Base-by-base conservation (phyloP, 1,140 invertebrate species). In the Eupristina koningsbergeri region DNA sequence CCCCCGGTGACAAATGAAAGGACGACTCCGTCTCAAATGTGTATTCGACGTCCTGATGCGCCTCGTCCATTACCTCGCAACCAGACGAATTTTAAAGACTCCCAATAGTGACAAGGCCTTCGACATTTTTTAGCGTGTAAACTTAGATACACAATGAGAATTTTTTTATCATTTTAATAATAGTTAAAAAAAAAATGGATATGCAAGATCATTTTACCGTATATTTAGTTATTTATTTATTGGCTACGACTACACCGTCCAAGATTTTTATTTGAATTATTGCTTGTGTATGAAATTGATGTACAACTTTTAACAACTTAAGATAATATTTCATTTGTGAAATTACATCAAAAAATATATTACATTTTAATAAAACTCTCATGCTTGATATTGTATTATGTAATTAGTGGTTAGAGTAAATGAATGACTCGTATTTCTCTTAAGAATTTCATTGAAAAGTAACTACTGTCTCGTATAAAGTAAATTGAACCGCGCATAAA, bases 1-100 rank as follows among this genome's bases (percentile, higher is more conserved):
- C 0, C 80, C 26, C 58, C 83, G 86, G 85, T 90, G 89, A 90
- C 86, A 90, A 89, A 89, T 88, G 89, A 89, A 86, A 74, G 83
- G 85, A 77, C 45, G 79, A 80, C 87, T 58, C 26, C 9, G 53
- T 17, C n/a, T n/a, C n/a, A n/a, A 50, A 17, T 8, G 17, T 17
- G 15, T 67, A 86, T 87, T 85, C 61, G 26, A 47, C 26, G 26
- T 47, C 74, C 84, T 34, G 86, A 87, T 88, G 84, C 85, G 80
- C 85, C 74, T 81, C 83, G 85, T 87, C 86, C 86, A 88, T 89
- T 88, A 89, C 86, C 86, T 88, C 83, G 85, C 84, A 85, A 84
- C 84, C 85, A 80, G 64, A 81, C 50, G 53, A 3, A 22, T 22
- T 1, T 58, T 19, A 58, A 58, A 50, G 3, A 58, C 26, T 22